Conservation (phyloP, 2,113 vertebrate species). For the Rhipidura dahli region DNA sequence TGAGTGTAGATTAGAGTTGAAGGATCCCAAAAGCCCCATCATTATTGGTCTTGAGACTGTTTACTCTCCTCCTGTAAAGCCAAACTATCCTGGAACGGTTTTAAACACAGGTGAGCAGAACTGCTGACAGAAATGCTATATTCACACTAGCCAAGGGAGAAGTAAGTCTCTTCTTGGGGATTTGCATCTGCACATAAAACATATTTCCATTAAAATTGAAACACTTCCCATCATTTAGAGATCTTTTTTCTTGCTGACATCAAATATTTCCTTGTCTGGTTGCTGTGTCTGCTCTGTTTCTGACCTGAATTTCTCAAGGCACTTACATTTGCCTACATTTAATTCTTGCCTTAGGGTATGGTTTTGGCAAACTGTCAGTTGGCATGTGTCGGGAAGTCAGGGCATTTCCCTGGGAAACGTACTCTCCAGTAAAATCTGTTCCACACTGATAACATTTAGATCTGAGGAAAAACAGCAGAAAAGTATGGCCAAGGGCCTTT, state of each 20-base stretch:
- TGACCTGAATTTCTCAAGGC: not conserved
- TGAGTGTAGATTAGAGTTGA: not conserved
- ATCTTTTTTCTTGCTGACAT: not conserved
- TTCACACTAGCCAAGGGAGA: not conserved
- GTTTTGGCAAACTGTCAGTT: constrained; percentile 38
- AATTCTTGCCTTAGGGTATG: constrained; percentile 17
- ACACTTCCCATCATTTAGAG: not conserved
- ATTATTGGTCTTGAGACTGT: not conserved
- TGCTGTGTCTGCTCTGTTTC: not conserved
- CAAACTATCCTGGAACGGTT: not conserved
- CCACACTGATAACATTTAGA: constrained; percentile 44
- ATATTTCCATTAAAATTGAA: not conserved
- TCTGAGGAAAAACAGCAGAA: not conserved
- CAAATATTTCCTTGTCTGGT: not conserved
- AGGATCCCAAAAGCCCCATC: not conserved
- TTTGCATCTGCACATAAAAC: not conserved
- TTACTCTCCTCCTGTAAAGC: not conserved
- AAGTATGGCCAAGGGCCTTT: constrained; percentile 22
- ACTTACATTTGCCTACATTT: not conserved
- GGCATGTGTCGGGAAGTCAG: not conserved
- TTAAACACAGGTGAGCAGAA: not conserved
- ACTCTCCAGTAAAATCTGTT: constrained; percentile 40
- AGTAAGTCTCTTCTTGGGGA: not conserved
- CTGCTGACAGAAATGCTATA: not conserved
- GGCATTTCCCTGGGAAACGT: constrained; percentile 12